phyloP scores from a whole-genome alignment of 2,113 vertebrate genomes.

The Scomber japonicus region DNA sequence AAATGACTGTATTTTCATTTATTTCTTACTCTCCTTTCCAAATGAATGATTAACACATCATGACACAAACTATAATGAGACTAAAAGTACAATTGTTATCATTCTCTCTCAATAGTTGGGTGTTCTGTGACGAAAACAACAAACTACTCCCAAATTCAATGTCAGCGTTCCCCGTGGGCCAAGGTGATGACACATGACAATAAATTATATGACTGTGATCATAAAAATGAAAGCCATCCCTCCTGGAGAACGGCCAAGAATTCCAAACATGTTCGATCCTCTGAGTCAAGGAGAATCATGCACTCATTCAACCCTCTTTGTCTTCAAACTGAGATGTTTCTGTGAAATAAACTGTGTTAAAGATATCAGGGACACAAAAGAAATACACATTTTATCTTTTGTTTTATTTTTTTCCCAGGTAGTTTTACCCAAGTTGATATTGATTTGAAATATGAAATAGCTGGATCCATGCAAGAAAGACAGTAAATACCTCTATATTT shows the following conservation, averaged over 20 bases:
- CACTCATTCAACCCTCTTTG: conserved; percentile 48
- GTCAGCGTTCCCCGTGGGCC: conserved; percentile 17
- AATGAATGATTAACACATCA: conserved; percentile 9
- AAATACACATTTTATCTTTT: no score
- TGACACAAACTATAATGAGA: conserved; percentile 23
- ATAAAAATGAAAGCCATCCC: conserved; percentile 57
- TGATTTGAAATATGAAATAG: no score
- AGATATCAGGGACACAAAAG: no score
- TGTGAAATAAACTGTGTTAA: no score
- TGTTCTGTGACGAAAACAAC: conserved; percentile 31
- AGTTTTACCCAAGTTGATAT: no score
- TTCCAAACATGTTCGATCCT: conserved; percentile 57
- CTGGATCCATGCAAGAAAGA: neutral
- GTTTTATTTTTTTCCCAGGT: no score
- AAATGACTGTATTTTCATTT: conserved; percentile 7
- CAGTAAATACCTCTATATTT: neutral
- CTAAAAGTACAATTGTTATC: conserved; percentile 41
- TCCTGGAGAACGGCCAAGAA: conserved; percentile 48
- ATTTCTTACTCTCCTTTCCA: neutral
- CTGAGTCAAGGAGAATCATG: conserved; percentile 31
- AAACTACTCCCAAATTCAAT: conserved; percentile 50
- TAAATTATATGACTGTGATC: conserved; percentile 51
- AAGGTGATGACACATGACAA: conserved; percentile 49
- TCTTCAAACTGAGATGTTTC: neutral
- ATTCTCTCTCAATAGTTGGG: conserved; percentile 16